Percentiles rank a stretch among this genome's conserved stretches.
Conservation (phyloP, 92 coral and sea anemone genomes). For the Parazoanthus atlanticus region DNA sequence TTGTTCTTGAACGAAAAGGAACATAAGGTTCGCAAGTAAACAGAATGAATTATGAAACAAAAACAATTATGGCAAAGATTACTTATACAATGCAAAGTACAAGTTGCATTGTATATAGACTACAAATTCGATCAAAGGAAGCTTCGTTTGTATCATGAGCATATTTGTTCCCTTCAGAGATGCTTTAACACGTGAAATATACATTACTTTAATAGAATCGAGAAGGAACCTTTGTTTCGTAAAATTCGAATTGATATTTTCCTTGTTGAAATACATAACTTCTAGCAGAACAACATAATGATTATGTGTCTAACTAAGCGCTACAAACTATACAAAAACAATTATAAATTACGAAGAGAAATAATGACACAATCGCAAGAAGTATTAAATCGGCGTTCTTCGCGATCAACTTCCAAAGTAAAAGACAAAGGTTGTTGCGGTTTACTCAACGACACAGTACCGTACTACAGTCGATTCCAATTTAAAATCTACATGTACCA, state of each 20-base stretch:
- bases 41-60: constrained; percentile 30
- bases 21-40: not conserved
- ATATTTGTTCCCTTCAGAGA: not conserved
- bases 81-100: constrained; percentile 16
- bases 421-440: not conserved
- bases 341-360: not conserved
- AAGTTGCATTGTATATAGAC: constrained; percentile 1
- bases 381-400: not conserved
- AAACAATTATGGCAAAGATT: constrained; percentile 5
- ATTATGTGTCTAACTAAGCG: not conserved
- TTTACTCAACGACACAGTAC: not conserved
- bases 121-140: not conserved
- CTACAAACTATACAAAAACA: not conserved
- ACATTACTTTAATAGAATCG: not conserved
- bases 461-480: not conserved
- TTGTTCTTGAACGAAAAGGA: not conserved
- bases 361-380: not conserved
- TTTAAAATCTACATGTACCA: no score
- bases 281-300: not conserved
- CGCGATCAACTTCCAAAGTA: not conserved
- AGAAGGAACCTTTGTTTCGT: not conserved
- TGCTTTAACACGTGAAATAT: no score
- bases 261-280: not conserved
- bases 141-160: not conserved
- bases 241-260: not conserved